Evolutionary conservation across 1,140 invertebrate species (phyloP).

Genomic region (Mycetomoellerius zeteki): DNA sequence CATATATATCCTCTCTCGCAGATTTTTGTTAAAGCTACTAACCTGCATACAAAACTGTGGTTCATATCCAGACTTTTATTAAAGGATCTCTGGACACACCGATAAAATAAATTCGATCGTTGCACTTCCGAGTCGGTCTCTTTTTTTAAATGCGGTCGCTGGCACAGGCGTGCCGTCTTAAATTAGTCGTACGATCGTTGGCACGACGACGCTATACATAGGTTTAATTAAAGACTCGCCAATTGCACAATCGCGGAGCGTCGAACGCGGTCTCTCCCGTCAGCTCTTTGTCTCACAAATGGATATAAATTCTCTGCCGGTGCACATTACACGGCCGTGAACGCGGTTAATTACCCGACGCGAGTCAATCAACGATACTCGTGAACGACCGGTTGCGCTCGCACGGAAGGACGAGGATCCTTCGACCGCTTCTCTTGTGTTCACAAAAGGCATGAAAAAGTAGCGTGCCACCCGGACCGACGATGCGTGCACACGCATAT

Average conservation of each 20-base stretch:
- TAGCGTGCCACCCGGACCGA: constrained; percentile 24
- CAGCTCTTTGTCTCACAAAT: constrained; percentile 5
- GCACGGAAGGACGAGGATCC: background rate
- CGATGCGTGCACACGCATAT: constrained; percentile 36
- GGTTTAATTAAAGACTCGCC: constrained; percentile 49
- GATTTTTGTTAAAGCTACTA: no score
- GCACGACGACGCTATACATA: constrained; percentile 42
- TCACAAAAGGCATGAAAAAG: constrained; percentile 25
- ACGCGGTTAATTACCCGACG: constrained; percentile 44
- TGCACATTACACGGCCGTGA: constrained; percentile 31
- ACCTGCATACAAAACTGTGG: no score
- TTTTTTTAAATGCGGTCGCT: constrained; percentile 28
- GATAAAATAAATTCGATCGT: constrained; percentile 6
- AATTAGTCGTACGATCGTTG: constrained; percentile 54
- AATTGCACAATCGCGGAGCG: constrained; percentile 45
- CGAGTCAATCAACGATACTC: constrained; percentile 51
- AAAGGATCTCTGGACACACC: background rate
- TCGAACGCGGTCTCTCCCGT: constrained; percentile 11
- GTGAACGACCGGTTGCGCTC: background rate
- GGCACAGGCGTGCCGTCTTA: constrained; percentile 21
- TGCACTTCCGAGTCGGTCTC: constrained; percentile 17
- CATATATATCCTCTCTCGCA: no score
- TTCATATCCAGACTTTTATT: no score
- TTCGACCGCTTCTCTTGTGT: background rate
- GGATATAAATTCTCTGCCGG: constrained; percentile 6